Evolutionary conservation across 2,797 vertebrate species (phyloP).

Genomic region (Botia almorhae): DNA sequence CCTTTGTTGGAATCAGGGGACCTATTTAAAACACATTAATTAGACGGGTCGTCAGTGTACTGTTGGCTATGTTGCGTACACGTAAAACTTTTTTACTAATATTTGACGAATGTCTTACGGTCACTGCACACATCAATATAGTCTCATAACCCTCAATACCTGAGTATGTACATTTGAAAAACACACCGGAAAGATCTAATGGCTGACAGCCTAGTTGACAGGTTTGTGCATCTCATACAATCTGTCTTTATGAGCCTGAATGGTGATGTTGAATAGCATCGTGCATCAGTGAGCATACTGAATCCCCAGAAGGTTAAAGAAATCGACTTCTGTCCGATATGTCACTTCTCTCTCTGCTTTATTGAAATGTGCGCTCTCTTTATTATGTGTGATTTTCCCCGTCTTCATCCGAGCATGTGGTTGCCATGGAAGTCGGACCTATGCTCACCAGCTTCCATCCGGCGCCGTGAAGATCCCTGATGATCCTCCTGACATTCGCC

Average conservation of each 20-base stretch:
- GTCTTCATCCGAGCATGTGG: slow-evolving; percentile 68
- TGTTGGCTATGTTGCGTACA: background rate
- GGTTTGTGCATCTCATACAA: slow-evolving; percentile 11
- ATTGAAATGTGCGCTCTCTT: slow-evolving; percentile 68
- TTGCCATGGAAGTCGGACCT: slow-evolving; percentile 66
- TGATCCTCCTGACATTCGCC: slow-evolving; percentile 42
- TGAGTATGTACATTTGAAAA: slow-evolving; percentile 28
- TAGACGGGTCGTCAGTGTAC: background rate
- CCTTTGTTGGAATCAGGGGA: background rate
- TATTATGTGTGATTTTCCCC: slow-evolving; percentile 74
- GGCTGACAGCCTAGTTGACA: background rate
- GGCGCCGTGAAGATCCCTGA: slow-evolving; percentile 50
- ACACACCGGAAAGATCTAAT: slow-evolving; percentile 17
- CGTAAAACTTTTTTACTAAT: background rate
- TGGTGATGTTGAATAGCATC: slow-evolving; percentile 30
- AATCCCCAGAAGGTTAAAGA: slow-evolving; percentile 29
- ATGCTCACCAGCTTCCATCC: slow-evolving; percentile 41
- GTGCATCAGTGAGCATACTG: slow-evolving; percentile 19
- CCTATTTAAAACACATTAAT: background rate
- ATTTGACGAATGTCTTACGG: background rate
- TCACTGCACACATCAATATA: background rate
- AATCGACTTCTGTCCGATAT: slow-evolving; percentile 58
- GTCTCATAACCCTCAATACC: slow-evolving; percentile 3
- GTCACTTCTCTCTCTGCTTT: slow-evolving; percentile 53
- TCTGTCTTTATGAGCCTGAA: slow-evolving; percentile 40